Base-by-base conservation (phyloP, 2,888 invertebrate species). In the Tinea trinotella region DNA sequence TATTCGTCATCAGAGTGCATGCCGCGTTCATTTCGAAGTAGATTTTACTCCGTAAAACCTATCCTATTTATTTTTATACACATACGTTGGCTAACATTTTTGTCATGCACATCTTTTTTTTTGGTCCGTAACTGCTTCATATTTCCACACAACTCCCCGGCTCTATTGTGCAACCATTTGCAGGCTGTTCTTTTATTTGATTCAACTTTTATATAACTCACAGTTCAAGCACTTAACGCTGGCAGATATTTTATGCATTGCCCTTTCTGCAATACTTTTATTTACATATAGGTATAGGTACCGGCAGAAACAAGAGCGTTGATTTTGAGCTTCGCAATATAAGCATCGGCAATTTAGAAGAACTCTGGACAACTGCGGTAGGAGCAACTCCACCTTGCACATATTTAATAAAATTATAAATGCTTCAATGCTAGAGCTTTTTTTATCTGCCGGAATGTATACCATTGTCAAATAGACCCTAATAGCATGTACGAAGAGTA, bases 11-110 rank as follows among this genome's bases (percentile, higher is more conserved):
- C 83, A 80, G 73, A 73, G 77, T 70, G 72, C 71, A 73, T 73
- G 76, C 72, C 70, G 71, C 76, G 77, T 76, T 81, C 84, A 83
- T 84, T 82, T 83, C 77, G 80, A 82, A 82, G 82, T 82, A 81
- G 82, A 83, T 83, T 84, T 83, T 74, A 79, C 80, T 81, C 73
- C 73, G 80, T 82, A 78, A 82, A 82, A 80, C 79, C 81, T 78
- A 78, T 72, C 66, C 71, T 69, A 77, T 50, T 81, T 81, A 78
- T 82, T 82, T 82, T 78, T 77, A 75, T 80, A 73, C 74, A 77
- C 71, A 17, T 48, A 18, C 18, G 7, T n/a, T 19, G 18, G 17
- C 40, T 40, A 40, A 40, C 48, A 73, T 74, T 81, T 79, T 78
- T 68, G 74, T 76, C 74, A 70, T 67, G 69, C 71, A 69, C 72